Evolutionary conservation across 2,797 vertebrate species (phyloP).

Genomic region (Schizopygopsis pylzovi): DNA sequence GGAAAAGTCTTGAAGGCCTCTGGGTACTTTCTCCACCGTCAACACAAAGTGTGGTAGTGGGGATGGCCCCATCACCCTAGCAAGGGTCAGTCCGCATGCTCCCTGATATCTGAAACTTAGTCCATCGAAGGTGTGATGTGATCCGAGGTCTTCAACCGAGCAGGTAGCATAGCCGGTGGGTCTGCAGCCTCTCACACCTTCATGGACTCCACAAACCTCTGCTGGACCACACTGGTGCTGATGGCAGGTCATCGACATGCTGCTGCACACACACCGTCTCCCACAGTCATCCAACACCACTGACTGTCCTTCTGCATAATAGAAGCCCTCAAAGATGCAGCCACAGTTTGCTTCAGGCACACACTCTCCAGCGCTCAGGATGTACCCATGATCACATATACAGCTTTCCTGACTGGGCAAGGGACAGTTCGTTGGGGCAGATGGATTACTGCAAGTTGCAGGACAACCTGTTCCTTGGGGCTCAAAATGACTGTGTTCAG

Average conservation of each 20-base stretch:
- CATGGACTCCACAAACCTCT: constrained; percentile 54
- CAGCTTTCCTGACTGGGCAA: constrained; percentile 69
- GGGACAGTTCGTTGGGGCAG: constrained; percentile 65
- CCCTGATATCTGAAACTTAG: constrained; percentile 69
- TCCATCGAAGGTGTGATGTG: constrained; percentile 74
- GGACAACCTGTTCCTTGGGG: constrained; percentile 69
- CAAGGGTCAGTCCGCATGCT: constrained; percentile 68
- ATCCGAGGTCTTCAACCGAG: constrained; percentile 64
- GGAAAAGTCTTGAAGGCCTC: constrained; percentile 55
- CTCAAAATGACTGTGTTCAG: constrained; percentile 74
- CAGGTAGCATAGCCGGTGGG: constrained; percentile 66
- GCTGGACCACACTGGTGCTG: constrained; percentile 52
- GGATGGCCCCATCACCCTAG: constrained; percentile 64
- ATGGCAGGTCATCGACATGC: constrained; percentile 58
- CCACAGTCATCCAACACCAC: constrained; percentile 67
- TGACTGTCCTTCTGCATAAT: constrained; percentile 67
- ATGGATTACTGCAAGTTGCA: constrained; percentile 68
- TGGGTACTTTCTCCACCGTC: constrained; percentile 66
- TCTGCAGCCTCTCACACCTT: constrained; percentile 69
- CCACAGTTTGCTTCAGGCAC: constrained; percentile 70
- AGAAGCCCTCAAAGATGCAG: constrained; percentile 69
- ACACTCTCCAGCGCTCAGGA: constrained; percentile 70
- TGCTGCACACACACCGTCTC: constrained; percentile 67
- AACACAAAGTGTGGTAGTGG: constrained; percentile 60
- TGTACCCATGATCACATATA: constrained; percentile 69